Evolutionary conservation across 2,113 vertebrate genomes (phyloP).

Genomic region (Noturus placidus): DNA sequence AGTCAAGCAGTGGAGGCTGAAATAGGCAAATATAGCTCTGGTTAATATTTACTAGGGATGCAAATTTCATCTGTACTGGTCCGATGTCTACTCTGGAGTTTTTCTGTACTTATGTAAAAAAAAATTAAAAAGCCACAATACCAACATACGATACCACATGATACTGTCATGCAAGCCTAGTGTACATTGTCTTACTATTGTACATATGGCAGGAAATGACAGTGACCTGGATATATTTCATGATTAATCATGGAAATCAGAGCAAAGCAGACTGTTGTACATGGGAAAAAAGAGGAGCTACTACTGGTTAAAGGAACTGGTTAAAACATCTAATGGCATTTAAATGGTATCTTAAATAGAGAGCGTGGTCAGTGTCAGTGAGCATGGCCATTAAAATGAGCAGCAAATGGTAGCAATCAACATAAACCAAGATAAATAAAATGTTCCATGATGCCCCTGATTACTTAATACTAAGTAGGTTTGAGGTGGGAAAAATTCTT

Average conservation of each 20-base stretch:
- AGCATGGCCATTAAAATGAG: not conserved
- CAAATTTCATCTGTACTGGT: not conserved
- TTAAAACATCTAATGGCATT: not conserved
- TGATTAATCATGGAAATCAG: not conserved
- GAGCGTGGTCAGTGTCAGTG: not conserved
- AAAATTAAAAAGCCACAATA: not conserved
- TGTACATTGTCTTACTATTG: not conserved
- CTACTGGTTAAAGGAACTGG: not conserved
- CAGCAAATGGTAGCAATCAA: not conserved
- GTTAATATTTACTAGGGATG: not conserved
- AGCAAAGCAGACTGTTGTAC: not conserved
- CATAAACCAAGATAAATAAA: not conserved
- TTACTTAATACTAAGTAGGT: not conserved
- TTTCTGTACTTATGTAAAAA: no score
- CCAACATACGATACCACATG: not conserved
- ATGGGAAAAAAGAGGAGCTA: not conserved
- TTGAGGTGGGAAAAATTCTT: not conserved
- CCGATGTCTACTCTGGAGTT: not conserved
- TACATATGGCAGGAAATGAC: not conserved
- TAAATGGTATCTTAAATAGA: not conserved
- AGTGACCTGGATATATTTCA: not conserved
- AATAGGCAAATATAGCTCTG: not conserved
- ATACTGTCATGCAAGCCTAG: not conserved
- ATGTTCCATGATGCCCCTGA: not conserved
- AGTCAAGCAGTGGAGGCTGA: not conserved